Evolutionary conservation across 1,140 invertebrate genomes (phyloP).

Genomic region (Drosophila neocordata): DNA sequence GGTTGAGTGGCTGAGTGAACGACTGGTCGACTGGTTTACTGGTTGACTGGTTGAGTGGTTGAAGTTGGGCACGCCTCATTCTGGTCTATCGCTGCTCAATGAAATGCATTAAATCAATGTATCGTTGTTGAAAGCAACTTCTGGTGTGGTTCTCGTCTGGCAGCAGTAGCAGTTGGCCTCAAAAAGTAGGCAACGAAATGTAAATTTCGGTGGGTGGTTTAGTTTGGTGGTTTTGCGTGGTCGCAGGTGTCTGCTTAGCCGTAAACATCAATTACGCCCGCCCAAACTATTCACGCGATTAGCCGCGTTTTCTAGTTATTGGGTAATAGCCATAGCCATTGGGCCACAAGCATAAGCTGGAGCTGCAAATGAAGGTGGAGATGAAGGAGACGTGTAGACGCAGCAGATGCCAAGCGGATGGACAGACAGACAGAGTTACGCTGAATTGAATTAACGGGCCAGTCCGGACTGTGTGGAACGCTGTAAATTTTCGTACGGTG

Average conservation of each 20-base stretch:
- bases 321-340: constrained; percentile 57
- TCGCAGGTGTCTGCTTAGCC: constrained; percentile 35
- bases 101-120: constrained; percentile 80
- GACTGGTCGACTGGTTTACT: constrained; percentile 4
- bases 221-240: too few species aligned
- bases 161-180: constrained; percentile 13
- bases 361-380: not conserved
- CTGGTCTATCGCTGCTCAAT: constrained; percentile 65
- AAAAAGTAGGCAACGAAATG: constrained; percentile 71
- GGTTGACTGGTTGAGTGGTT: constrained; percentile 1
- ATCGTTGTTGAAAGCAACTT: constrained; percentile 74
- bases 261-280: constrained; percentile 78
- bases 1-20: constrained; percentile 46
- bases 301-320: constrained; percentile 73
- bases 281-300: constrained; percentile 79
- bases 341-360: not conserved
- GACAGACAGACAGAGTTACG: constrained; percentile 44
- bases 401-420: too few species aligned
- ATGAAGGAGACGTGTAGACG: not conserved
- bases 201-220: constrained; percentile 40
- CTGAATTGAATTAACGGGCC: constrained; percentile 79
- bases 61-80: constrained; percentile 37
- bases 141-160: constrained; percentile 33
- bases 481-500: constrained; percentile 72
- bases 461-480: constrained; percentile 51